Base-by-base conservation (phyloP, 2,888 invertebrate species). In the Rhagophthalmus giganteus region DNA sequence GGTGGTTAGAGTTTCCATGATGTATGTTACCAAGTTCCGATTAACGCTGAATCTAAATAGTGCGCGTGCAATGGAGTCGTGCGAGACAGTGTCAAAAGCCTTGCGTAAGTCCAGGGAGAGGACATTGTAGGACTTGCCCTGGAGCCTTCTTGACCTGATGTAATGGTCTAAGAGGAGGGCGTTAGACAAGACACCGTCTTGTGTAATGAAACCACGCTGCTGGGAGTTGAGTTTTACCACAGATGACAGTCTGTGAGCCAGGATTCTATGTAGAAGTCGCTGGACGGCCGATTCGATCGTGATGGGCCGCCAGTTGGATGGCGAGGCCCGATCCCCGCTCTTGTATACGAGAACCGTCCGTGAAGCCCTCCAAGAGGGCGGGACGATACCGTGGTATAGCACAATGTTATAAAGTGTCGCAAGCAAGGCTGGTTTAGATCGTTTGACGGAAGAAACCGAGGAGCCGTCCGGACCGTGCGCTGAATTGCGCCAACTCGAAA, bases 51-150 rank as follows among this genome's bases (percentile, higher is more conserved):
- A 2, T 8, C 6, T 2, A 2, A 8, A 2, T 3, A 30, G 24
- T 16, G 30, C 40, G 2, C 27, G n/a, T 8, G 2, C 6, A 2
- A 39, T 14, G 9, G 38, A 12, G 2, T 5, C 1, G n/a, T 32
- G 41, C 6, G 41, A 31, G 3, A 39, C 28, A 9, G 16, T 16
- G 11, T 39, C 39, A 11, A 39, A 39, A 3, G 39, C 39, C n/a
- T 39, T 39, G 1, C 9, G 4, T 1, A 41, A 9, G 7, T 41
- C 20, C 20, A 20, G 20, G 4, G 20, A 20, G 20, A 20, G 3
- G 20, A 20, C 20, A 7, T 20, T 20, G 20, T 5, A 20, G 7
- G 20, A 3, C 20, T 20, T 20, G 4, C 20, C 20, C 4, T 7
- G 3, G 3, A 20, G 20, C 3, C 20, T 3, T 7, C 20, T 20